A percentile compares a stretch with the other conserved stretches of the same genome.
Evolutionary conservation across 2,113 vertebrate species (phyloP).

Genomic region (Ancistrus triradiatus): DNA sequence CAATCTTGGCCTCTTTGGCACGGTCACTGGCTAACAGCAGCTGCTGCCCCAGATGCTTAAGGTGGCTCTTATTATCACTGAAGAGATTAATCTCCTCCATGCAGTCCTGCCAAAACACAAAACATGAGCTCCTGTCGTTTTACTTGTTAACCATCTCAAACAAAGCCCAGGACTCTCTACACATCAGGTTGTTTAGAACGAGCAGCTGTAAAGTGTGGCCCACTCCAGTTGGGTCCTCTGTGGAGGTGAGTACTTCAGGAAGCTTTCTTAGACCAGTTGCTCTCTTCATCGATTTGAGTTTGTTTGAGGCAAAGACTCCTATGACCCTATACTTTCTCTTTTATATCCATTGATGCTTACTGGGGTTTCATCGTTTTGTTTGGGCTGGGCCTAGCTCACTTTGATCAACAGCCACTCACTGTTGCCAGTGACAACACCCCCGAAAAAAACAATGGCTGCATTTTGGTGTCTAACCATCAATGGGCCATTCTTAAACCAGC

Average conservation of each 20-base stretch:
- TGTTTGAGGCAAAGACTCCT: constrained; percentile 5
- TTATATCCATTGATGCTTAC: background rate
- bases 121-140: constrained; percentile 21
- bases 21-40: constrained; percentile 79
- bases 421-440: constrained; percentile 6
- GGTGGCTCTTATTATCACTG: constrained; percentile 84
- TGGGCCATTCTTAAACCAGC: background rate
- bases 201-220: constrained; percentile 34
- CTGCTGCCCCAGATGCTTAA: constrained; percentile 87
- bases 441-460: constrained; percentile 32
- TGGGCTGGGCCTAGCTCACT: background rate
- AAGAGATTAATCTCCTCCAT: constrained; percentile 94
- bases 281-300: constrained; percentile 7
- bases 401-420: constrained; percentile 13
- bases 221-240: constrained; percentile 5
- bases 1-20: constrained; percentile 75
- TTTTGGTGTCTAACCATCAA: constrained; percentile 25
- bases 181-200: constrained; percentile 1
- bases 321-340: constrained; percentile 4
- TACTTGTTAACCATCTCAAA: constrained; percentile 29
- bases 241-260: constrained; percentile 1
- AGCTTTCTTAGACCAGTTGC: background rate
- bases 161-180: constrained; percentile 1
- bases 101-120: constrained; percentile 76
- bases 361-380: constrained; percentile 28